A percentile compares a stretch with the other conserved stretches of the same genome.
These are phyloP conservation scores for Pelobates cultripes DNA, from an alignment of 2,797 vertebrate species.

Conservation along the genomic window DNA sequence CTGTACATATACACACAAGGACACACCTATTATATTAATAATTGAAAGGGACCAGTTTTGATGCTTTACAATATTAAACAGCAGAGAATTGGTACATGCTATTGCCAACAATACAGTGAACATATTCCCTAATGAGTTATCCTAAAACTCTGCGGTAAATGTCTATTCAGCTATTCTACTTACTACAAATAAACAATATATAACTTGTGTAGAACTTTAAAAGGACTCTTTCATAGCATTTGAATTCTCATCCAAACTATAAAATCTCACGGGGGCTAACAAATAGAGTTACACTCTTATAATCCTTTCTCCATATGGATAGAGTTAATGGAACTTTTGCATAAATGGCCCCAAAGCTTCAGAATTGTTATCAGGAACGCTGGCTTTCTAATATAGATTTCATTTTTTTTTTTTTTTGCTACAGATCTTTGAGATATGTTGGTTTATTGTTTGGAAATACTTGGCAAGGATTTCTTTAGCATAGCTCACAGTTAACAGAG, in stretches of 20 bases:
- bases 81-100: too few species aligned
- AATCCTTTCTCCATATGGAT: conserved; percentile 31
- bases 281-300: conserved; percentile 16
- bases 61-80: too few species aligned
- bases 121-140: background rate
- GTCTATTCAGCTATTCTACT: background rate
- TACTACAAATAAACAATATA: background rate
- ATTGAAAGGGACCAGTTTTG: too few species aligned
- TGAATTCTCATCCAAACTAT: background rate
- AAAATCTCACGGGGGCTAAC: conserved; percentile 12
- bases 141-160: background rate
- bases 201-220: background rate
- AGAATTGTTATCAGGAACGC: conserved; percentile 19
- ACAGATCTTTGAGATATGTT: background rate
- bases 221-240: background rate
- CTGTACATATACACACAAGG: too few species aligned
- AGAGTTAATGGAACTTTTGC: conserved; percentile 26
- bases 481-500: too few species aligned
- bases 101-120: too few species aligned
- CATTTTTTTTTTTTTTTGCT: background rate
- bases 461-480: background rate
- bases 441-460: background rate
- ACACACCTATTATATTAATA: too few species aligned
- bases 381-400: conserved; percentile 18
- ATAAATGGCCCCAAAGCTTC: conserved; percentile 25